Conservation (phyloP, 2,888 invertebrate species). For the Drosophila maculinotata region DNA sequence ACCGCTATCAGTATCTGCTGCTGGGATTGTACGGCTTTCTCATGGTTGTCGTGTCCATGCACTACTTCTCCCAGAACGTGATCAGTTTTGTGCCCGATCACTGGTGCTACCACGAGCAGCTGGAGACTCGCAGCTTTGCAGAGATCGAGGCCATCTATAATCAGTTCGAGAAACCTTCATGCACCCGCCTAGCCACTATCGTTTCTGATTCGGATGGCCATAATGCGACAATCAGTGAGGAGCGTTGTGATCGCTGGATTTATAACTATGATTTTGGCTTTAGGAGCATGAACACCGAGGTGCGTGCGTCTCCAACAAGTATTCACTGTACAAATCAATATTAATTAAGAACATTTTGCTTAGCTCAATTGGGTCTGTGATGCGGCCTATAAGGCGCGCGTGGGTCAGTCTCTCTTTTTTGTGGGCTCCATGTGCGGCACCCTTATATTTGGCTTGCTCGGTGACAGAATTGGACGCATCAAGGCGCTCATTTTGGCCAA, state of each 20-base stretch:
- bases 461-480: conserved; percentile 86
- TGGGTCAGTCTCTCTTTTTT: conserved; percentile 87
- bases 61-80: conserved; percentile 87
- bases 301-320: conserved; percentile 71
- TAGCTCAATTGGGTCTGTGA: conserved; percentile 87
- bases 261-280: conserved; percentile 86
- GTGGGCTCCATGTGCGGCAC: conserved; percentile 87
- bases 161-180: conserved; percentile 75
- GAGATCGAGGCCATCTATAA: conserved; percentile 78
- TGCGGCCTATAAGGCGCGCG: conserved; percentile 86
- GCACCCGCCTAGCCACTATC: conserved; percentile 68
- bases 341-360: neutral
- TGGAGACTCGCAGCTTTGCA: conserved; percentile 69
- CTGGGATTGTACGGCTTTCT: conserved; percentile 86
- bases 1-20: conserved; percentile 86
- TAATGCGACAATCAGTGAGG: conserved; percentile 63
- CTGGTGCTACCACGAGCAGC: conserved; percentile 82
- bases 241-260: conserved; percentile 86
- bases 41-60: conserved; percentile 86
- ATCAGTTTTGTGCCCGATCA: conserved; percentile 86
- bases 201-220: conserved; percentile 47
- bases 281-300: conserved; percentile 87
- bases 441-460: conserved; percentile 86
- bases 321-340: neutral
- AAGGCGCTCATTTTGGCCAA: conserved; percentile 86